Evolutionary conservation across 2,888 invertebrate genomes (phyloP), one percentile per base, ranked within the genome.

Genomic region (Sminthurides aquaticus): DNA sequence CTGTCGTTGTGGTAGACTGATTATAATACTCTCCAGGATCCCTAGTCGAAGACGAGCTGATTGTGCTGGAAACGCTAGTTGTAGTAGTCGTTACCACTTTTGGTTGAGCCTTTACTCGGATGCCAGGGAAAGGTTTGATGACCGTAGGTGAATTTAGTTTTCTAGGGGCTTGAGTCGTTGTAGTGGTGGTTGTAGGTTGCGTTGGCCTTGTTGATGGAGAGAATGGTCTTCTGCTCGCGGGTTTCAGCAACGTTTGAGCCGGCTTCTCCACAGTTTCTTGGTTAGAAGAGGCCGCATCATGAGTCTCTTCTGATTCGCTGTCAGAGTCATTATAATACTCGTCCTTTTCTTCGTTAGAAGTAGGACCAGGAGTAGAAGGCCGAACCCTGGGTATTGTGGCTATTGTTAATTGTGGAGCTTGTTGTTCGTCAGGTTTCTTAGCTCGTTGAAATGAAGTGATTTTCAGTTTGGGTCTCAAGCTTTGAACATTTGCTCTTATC

Each of bases 271-370:
- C 60, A 1, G 59, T 52, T 52, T 65, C 68, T 3, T 56, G 29
- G 57, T 62, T 68, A 56, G 68, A 67, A 3, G 43, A 62, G 3
- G 68, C 67, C 2, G 62, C 62, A 26, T 60, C 55, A 60, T 56
- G 59, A 26, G 49, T 62, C 58, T 78, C 76, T 81, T 66, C 79
- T 77, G 75, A 20, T 75, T 75, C 52, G 78, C 74, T 55, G 76
- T 61, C 67, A 15, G 66, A 34, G 43, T 66, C 56, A 28, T 62
- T 55, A 61, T 61, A 29, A 66, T 52, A 54, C 29, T 65, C 64
- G 54, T 76, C 8, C 76, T 75, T 20, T 28, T 57, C 60, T 22
- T 64, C 60, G 27, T 63, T 55, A 8, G 60, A 60, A 2, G 55
- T 49, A 29, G 67, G 65, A 56, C 62, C 49, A 22, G 62, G 64